phyloP scores from a whole-genome alignment of 2,113 vertebrate genomes.

The Speoplatyrhinus poulsoni region DNA sequence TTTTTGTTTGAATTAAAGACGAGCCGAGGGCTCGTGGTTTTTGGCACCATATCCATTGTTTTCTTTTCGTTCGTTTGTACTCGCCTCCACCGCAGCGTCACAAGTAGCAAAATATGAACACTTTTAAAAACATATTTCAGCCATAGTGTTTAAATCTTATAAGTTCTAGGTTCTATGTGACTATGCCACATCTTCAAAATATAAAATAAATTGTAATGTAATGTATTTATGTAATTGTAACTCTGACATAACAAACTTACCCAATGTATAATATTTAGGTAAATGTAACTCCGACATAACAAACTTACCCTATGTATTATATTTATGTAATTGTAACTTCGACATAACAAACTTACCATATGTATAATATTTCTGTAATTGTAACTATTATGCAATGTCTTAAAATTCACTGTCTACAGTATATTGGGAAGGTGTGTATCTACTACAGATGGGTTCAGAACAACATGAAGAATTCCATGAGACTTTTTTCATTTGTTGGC shows the following conservation, averaged over 20 bases:
- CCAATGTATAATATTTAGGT: conserved; percentile 13
- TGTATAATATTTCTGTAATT: conserved; percentile 18
- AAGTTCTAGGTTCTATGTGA: too few species aligned
- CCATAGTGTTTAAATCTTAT: too few species aligned
- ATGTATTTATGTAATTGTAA: conserved; percentile 21
- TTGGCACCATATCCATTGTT: too few species aligned
- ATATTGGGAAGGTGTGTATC: conserved; percentile 25
- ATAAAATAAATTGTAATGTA: too few species aligned
- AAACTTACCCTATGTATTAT: background rate
- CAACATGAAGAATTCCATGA: conserved; percentile 39
- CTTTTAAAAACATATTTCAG: too few species aligned
- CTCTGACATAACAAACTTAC: conserved; percentile 22
- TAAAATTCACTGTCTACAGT: conserved; percentile 1
- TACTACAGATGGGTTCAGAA: conserved; percentile 14
- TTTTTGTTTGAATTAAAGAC: too few species aligned
- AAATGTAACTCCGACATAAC: conserved; percentile 2
- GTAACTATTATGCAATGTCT: conserved; percentile 34
- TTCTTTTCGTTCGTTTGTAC: too few species aligned
- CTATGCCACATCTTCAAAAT: too few species aligned
- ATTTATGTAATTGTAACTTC: conserved; percentile 25
- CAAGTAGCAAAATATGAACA: too few species aligned
- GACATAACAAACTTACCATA: conserved; percentile 15
- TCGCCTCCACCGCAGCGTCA: too few species aligned
- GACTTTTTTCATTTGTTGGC: conserved; percentile 48
- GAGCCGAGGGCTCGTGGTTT: too few species aligned